Base-by-base conservation (phyloP, 1,140 invertebrate genomes). In the Odontomachus brunneus region DNA sequence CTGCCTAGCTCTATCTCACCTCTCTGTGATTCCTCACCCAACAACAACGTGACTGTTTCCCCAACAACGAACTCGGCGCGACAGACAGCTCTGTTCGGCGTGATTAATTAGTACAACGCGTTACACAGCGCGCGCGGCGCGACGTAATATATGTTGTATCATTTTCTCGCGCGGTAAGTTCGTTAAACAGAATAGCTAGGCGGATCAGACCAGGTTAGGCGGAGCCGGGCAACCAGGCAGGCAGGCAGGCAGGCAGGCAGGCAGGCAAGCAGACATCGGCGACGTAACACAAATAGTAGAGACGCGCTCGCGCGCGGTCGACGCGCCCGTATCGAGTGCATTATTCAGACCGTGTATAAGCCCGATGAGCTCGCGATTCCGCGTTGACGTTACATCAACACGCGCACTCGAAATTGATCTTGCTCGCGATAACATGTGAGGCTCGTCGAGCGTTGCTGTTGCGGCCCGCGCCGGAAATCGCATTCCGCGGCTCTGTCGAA, bases 301-400 rank as follows among this genome's bases (percentile, higher is more conserved):
- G 17, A 14, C 29, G 69, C 69, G 4, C 26, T 38, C 14, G 29
- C 12, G 48, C 53, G 17, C 26, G 51, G n/a, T n/a, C n/a, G n/a
- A n/a, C n/a, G n/a, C n/a, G n/a, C n/a, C n/a, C 65, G 51, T 59
- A 80, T 71, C 75, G 44, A 51, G 33, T 69, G 33, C 75, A 80
- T 80, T 80, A 80, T 80, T 80, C 65, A 71, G 65, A 51, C 65
- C 75, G 65, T 80, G 75, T 53, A 80, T 80, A 80, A 80, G 51
- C 75, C 53, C 51, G 75, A 71, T 80, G 75, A 80, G 51, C 57
- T 80, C 65, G 65, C 75, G 65, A 80, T 80, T 80, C 51, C 65
- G 38, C 75, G 75, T 69, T 44, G 65, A 80, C 51, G 75, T 80
- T 33, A 33, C 65, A 78, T 69, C 75, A 78, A 38, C 65, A 67